Percentiles rank a stretch among this genome's conserved stretches.
Conservation (phyloP, 2,113 vertebrate genomes). For the Misgurnus mizolepis region DNA sequence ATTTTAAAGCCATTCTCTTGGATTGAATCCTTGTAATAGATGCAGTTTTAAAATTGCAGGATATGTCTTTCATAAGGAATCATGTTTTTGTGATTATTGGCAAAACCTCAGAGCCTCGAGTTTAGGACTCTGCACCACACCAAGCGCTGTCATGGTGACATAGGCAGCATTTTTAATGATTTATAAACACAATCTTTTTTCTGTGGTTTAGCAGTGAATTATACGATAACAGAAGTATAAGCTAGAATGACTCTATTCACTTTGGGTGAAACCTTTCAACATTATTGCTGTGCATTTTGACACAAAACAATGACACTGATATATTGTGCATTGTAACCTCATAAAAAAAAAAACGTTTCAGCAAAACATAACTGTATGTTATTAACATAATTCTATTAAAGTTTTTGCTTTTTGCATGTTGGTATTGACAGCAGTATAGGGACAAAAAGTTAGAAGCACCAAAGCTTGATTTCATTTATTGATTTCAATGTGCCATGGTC, state of each 20-base stretch:
- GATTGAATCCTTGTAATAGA: slow-evolving; percentile 8
- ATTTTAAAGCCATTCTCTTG: not conserved
- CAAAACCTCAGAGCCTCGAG: slow-evolving; percentile 4
- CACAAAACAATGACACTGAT: too few relatives aligned
- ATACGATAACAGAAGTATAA: slow-evolving; percentile 9
- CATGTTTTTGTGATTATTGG: slow-evolving; percentile 30
- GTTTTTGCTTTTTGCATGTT: too few relatives aligned
- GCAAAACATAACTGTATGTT: too few relatives aligned
- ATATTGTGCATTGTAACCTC: too few relatives aligned
- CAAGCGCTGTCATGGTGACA: slow-evolving; percentile 13
- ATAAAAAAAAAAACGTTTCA: too few relatives aligned
- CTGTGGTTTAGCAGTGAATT: not conserved
- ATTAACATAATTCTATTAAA: too few relatives aligned
- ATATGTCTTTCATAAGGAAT: not conserved
- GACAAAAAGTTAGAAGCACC: too few relatives aligned
- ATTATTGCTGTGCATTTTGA: too few relatives aligned
- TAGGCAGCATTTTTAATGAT: not conserved
- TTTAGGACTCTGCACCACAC: not conserved
- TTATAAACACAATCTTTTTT: slow-evolving; percentile 22
- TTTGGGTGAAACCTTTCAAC: too few relatives aligned
- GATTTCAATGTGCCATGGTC: too few relatives aligned
- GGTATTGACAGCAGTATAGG: too few relatives aligned
- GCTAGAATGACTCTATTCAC: not conserved
- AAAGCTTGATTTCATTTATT: too few relatives aligned
- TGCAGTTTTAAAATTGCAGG: slow-evolving; percentile 1